Evolutionary conservation across 2,797 vertebrate species (phyloP), one percentile per base, ranked within the genome.

Genomic region (Enteromius mattozi): DNA sequence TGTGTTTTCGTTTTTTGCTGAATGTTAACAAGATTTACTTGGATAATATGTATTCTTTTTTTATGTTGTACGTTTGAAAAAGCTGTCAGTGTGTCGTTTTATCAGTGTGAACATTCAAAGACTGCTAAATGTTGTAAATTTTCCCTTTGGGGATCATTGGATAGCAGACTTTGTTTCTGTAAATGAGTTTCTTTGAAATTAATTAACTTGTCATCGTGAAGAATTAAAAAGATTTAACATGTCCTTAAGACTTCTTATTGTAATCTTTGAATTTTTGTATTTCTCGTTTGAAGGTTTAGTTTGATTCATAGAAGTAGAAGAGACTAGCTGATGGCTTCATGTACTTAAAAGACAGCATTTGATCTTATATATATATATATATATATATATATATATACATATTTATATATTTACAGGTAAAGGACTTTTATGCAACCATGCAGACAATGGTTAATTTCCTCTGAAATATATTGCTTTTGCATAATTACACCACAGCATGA

Each of bases 401-500:
- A 24, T 24, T 12, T 17, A 6, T 61, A n/a, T 27, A 61, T 13
- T 12, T 13, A 13, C 54, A 61, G 77, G 27, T 66, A 27, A 12
- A 40, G n/a, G 56, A 45, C 69, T 59, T 21, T 71, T 71, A 59
- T 56, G 47, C 66, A 70, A 70, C 35, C 24, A 19, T 40, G 27
- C 1, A 76, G 30, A 19, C 10, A 2, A 6, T 54, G n/a, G 30
- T 30, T 76, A 19, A 35, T 75, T 66, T 37, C n/a, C 19, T 24
- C 30, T 81, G 13, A 27, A 83, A 56, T 40, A 70, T 76, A 17
- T 83, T 56, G 16, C 16, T 69, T 77, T 77, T 49, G 17, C 63
- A 78, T 78, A 59, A 84, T 84, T 78, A 79, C 54, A 21, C 33
- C 33, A 69, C 63, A 83, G 74, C 47, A 63, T 13, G 14, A 70